Base-by-base conservation (phyloP, 1,140 invertebrate genomes). In the Drosophila sechellia region DNA sequence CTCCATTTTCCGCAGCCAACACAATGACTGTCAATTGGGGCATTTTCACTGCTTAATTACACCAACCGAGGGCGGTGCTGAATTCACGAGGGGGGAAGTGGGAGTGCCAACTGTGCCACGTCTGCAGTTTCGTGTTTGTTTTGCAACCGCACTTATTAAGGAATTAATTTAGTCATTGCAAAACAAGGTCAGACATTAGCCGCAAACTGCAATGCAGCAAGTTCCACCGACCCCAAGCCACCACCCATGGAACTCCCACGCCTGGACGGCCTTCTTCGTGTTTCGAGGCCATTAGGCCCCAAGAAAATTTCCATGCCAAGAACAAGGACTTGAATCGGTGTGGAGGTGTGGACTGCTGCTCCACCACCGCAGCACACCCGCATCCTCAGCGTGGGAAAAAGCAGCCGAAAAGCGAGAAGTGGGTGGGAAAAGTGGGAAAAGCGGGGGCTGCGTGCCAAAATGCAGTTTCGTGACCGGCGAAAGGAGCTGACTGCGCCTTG, bases 131-230 rank as follows among this genome's bases (percentile, higher is more conserved):
- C 83, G 83, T 87, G 80, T 77, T 81, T 77, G 63, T 60, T 73
- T 76, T 69, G 64, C 61, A 73, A 43, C 54, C 54, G 68, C 80
- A 79, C 85, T 89, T 89, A 89, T 89, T 89, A 89, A 89, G 84
- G 85, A 89, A 89, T 89, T 89, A 89, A 89, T 89, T 89, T 89
- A 89, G 80, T 89, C 84, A 89, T 89, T 90, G 79, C 63, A 72
- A 90, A 90, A 90, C 87, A 90, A 90, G 86, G 86, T 90, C 86
- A 90, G 75, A 90, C 86, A 90, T 90, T 91, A 90, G 83, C 86
- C 87, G 78, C 79, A 83, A 90, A 86, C 86, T 90, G 86, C 86
- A 90, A 81, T 90, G 86, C 86, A 90, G 85, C 84, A 89, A 69
- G 79, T 83, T 54, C 59, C 58, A 31, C 6, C 27, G 27, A 15